Conservation (phyloP, 2,888 invertebrate species). For the Azorinus chamasolen region DNA sequence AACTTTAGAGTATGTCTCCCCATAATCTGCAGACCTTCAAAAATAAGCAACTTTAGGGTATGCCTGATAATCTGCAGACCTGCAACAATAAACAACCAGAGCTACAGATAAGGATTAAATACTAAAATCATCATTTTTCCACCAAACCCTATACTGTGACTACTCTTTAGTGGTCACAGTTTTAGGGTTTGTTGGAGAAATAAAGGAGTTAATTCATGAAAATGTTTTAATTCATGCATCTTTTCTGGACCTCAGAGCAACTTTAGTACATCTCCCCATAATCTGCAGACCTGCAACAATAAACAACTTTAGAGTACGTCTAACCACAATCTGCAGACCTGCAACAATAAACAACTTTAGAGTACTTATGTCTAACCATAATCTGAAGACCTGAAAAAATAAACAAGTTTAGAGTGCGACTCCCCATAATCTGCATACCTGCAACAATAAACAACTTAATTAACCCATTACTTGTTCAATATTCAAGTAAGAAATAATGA, state of each 20-base stretch:
- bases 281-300: constrained; percentile 45
- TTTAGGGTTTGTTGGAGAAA: too few species aligned
- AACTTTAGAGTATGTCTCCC: constrained; percentile 48
- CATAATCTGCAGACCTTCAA: constrained; percentile 55
- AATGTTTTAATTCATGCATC: too few species aligned
- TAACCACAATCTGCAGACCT: constrained; percentile 57
- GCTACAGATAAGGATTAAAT: too few species aligned
- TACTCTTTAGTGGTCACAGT: too few species aligned
- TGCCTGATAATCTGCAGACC: constrained; percentile 54
- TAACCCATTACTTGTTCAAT: too few species aligned
- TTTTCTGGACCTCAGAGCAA: constrained; percentile 45
- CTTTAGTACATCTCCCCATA: constrained; percentile 52
- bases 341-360: constrained; percentile 28
- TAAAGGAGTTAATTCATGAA: too few species aligned
- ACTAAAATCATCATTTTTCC: background rate
- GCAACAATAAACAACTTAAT: constrained; percentile 27
- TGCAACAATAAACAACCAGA: constrained; percentile 34
- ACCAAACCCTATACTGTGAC: too few species aligned
- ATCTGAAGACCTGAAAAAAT: constrained; percentile 46
- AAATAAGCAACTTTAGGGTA: constrained; percentile 33
- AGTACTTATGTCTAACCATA: constrained; percentile 54
- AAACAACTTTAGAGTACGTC: constrained; percentile 37
- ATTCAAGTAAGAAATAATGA: too few species aligned
- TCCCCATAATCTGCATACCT: constrained; percentile 57
- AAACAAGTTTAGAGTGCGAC: constrained; percentile 34